phyloP scores from a whole-genome alignment of 1,140 invertebrate genomes.

The Penaeus indicus region DNA sequence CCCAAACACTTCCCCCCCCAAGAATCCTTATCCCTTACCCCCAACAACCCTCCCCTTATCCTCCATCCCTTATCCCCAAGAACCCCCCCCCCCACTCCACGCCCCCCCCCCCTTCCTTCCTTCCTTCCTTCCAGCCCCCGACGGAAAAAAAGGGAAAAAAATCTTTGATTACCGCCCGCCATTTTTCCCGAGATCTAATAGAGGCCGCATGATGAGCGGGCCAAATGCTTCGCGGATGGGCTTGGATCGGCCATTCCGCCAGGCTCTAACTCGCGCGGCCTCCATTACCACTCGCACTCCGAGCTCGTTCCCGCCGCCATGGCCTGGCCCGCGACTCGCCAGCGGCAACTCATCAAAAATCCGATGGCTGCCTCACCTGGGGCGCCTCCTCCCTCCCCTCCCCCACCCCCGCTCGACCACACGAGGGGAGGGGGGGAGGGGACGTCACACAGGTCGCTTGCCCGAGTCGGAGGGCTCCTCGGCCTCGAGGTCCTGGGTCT shows the following conservation, averaged over 20 bases:
- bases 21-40: not conserved
- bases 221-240: slow-evolving; percentile 59
- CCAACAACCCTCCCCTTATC: not conserved
- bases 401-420: not conserved
- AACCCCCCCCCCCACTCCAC: not conserved
- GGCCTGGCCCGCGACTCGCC: slow-evolving; percentile 58
- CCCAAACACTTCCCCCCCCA: not conserved
- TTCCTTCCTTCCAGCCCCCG: not conserved
- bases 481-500: too few relatives aligned
- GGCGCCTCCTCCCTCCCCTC: slow-evolving; percentile 1
- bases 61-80: not conserved
- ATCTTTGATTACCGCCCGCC: slow-evolving; percentile 53
- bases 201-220: slow-evolving; percentile 51
- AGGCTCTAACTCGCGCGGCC: slow-evolving; percentile 41
- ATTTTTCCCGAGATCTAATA: slow-evolving; percentile 59
- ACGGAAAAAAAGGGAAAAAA: not conserved
- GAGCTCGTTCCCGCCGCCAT: slow-evolving; percentile 59
- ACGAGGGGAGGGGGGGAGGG: not conserved
- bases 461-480: too few relatives aligned
- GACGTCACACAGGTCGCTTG: not conserved
- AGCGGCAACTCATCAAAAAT: slow-evolving; percentile 61
- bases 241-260: slow-evolving; percentile 53
- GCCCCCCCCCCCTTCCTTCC: not conserved
- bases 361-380: slow-evolving; percentile 60
- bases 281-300: slow-evolving; percentile 55